Evolutionary conservation across 2,797 vertebrate species (phyloP).

Genomic region (Chrosomus eos): DNA sequence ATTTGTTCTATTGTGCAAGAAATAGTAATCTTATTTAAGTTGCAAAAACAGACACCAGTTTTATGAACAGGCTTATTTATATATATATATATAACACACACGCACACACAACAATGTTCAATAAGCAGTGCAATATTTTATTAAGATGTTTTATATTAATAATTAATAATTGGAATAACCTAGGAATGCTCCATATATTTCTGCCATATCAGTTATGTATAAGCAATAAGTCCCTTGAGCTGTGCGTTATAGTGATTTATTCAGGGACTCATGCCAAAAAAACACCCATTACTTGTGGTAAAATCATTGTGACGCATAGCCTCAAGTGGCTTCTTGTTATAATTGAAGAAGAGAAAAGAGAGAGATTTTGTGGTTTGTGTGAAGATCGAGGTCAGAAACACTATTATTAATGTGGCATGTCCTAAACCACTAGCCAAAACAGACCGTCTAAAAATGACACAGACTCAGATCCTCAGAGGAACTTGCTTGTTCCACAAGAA

Average conservation of each 20-base stretch:
- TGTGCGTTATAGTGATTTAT: background rate
- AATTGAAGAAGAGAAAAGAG: background rate
- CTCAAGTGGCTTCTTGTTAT: constrained; percentile 6
- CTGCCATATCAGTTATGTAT: background rate
- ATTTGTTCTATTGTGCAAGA: background rate
- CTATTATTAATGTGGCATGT: constrained; percentile 9
- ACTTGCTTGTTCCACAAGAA: constrained; percentile 10
- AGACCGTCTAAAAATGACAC: constrained; percentile 34
- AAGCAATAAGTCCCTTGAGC: background rate
- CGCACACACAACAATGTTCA: too few relatives aligned
- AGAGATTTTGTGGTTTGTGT: background rate
- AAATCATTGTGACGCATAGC: constrained; percentile 8
- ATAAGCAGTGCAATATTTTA: too few relatives aligned
- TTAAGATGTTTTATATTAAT: background rate
- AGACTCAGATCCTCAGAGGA: constrained; percentile 1
- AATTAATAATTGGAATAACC: background rate
- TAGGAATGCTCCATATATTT: background rate
- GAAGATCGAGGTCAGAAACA: constrained; percentile 31
- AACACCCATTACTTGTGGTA: background rate
- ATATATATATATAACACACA: too few relatives aligned
- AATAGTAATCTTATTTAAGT: background rate
- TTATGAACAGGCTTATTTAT: background rate
- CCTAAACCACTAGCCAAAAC: constrained; percentile 32
- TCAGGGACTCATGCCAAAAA: constrained; percentile 5
- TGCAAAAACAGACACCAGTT: background rate